phyloP scores from a whole-genome alignment of 1,140 invertebrate species.

The Andrena cerasifolii region DNA sequence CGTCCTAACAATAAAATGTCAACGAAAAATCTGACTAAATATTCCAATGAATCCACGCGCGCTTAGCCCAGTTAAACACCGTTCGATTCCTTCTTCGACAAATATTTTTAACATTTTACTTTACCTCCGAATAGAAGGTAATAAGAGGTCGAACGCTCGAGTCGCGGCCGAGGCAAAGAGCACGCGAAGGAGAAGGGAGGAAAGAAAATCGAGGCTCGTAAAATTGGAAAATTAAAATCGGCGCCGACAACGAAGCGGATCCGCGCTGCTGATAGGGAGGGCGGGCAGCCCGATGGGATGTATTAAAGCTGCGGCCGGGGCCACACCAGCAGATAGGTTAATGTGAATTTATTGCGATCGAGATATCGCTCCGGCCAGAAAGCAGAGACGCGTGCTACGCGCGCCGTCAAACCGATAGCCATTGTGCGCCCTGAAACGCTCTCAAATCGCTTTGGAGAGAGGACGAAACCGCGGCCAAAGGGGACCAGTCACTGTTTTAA shows the following conservation, averaged over 20 bases:
- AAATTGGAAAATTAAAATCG: conserved; percentile 67
- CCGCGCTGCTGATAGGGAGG: neutral
- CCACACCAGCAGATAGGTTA: conserved; percentile 79
- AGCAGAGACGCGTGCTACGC: conserved; percentile 77
- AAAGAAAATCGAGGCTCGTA: conserved; percentile 13
- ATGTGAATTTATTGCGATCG: conserved; percentile 82
- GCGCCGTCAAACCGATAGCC: conserved; percentile 74
- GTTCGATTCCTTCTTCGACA: neutral
- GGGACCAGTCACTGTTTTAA: conserved; percentile 55
- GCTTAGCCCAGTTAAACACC: neutral
- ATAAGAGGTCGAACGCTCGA: too few relatives aligned
- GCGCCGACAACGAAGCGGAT: conserved; percentile 57
- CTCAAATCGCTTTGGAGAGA: conserved; percentile 46
- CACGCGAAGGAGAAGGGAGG: neutral
- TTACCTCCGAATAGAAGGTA: too few relatives aligned
- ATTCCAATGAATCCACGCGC: too few relatives aligned
- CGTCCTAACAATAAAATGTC: too few relatives aligned
- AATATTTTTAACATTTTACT: neutral
- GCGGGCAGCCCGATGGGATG: conserved; percentile 53
- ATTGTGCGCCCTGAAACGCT: conserved; percentile 57
- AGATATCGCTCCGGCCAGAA: conserved; percentile 76
- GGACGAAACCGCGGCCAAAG: neutral
- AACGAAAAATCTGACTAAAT: too few relatives aligned
- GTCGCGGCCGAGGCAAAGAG: too few relatives aligned
- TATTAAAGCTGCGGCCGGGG: conserved; percentile 75